Evolutionary conservation across 2,888 invertebrate species (phyloP).

Genomic region (Anodontia alba): DNA sequence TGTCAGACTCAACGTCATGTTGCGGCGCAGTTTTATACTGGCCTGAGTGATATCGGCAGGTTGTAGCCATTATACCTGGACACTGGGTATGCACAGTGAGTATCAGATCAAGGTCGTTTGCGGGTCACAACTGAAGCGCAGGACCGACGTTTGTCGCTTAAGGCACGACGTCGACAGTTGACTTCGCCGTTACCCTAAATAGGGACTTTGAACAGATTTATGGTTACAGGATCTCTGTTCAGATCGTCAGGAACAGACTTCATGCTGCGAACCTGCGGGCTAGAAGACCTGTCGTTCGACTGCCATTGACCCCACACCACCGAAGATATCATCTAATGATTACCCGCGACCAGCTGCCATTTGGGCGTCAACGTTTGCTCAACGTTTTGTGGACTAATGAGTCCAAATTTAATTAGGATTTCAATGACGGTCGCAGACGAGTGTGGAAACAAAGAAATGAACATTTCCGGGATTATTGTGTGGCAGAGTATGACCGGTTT

Average conservation of each 20-base stretch:
- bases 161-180: background rate
- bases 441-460: background rate
- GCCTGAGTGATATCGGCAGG: background rate
- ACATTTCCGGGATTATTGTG: background rate
- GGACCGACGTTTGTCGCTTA: background rate
- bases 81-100: background rate
- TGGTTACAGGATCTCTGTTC: background rate
- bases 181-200: background rate
- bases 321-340: background rate
- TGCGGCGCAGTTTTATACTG: background rate
- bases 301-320: background rate
- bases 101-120: background rate
- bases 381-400: background rate
- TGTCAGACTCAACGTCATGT: constrained; percentile 22
- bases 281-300: background rate
- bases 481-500: background rate
- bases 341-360: background rate
- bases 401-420: background rate
- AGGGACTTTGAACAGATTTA: background rate
- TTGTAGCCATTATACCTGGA: constrained; percentile 9
- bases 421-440: background rate
- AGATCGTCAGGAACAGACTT: too few species aligned
- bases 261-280: too few species aligned
- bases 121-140: background rate
- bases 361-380: background rate